Evolutionary conservation across 2,888 invertebrate species (phyloP).

Genomic region (Stenichneumon culpator): DNA sequence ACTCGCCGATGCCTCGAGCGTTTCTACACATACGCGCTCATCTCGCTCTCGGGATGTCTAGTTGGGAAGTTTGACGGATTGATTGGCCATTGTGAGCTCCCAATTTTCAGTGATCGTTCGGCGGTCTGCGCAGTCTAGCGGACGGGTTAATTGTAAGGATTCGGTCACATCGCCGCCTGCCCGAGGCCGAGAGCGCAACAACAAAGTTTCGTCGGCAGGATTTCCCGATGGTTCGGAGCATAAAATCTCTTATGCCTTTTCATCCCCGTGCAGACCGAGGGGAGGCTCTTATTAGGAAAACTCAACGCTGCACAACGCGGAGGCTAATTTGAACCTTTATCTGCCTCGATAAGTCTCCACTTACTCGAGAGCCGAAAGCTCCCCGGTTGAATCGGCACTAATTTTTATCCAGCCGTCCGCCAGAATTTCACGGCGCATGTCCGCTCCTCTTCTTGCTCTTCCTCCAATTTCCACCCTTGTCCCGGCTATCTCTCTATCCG

Average conservation of each 20-base stretch:
- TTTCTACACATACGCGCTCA: slow-evolving; percentile 13
- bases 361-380: slow-evolving; percentile 15
- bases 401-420: slow-evolving; percentile 15
- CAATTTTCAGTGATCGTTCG: slow-evolving; percentile 7
- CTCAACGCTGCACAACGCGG: not conserved
- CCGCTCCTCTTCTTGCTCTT: not conserved
- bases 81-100: not conserved
- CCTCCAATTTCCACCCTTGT: not conserved
- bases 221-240: not conserved
- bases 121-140: not conserved
- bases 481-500: slow-evolving; percentile 5
- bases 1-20: slow-evolving; percentile 45
- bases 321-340: slow-evolving; percentile 1
- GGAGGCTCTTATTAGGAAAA: slow-evolving; percentile 1
- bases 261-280: not conserved
- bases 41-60: slow-evolving; percentile 12
- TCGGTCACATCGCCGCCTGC: not conserved
- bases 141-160: not conserved
- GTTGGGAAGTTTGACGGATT: slow-evolving; percentile 54
- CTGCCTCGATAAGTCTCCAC: slow-evolving; percentile 15
- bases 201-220: not conserved
- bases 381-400: slow-evolving; percentile 31
- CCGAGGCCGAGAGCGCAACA: not conserved
- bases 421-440: not conserved
- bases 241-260: not conserved